Evolutionary conservation across 2,113 vertebrate genomes (phyloP).

Genomic region (Lycocorax pyrrhopterus): DNA sequence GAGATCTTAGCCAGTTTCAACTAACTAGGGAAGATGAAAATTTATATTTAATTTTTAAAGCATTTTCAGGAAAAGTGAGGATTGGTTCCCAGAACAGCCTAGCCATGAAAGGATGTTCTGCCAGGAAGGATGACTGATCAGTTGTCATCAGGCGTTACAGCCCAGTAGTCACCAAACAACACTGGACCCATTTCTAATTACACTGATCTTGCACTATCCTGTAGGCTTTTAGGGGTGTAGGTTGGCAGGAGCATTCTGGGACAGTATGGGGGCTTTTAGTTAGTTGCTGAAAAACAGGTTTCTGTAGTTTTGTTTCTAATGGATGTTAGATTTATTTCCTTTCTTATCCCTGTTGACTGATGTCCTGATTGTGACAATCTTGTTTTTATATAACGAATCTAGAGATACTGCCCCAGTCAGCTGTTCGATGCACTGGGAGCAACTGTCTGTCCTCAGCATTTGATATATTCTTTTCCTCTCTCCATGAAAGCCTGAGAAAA

Average conservation of each 20-base stretch:
- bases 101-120: neutral
- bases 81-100: accelerated
- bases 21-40: neutral
- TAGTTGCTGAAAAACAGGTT: neutral
- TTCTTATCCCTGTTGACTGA: neutral
- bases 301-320: neutral
- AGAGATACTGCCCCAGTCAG: neutral
- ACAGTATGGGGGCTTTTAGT: too few species aligned
- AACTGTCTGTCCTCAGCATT: neutral
- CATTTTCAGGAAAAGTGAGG: neutral
- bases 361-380: neutral
- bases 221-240: neutral
- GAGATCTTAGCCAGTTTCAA: neutral
- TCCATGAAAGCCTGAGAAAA: neutral
- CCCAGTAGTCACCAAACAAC: neutral
- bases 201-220: neutral
- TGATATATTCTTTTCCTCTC: neutral
- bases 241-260: neutral
- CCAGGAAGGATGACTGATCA: neutral
- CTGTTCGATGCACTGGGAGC: neutral
- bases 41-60: neutral
- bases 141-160: neutral
- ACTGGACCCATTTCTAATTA: neutral
- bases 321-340: neutral
- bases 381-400: neutral